phyloP scores from a whole-genome alignment of 2,113 vertebrate species.

The Paramisgurnus dabryanus region DNA sequence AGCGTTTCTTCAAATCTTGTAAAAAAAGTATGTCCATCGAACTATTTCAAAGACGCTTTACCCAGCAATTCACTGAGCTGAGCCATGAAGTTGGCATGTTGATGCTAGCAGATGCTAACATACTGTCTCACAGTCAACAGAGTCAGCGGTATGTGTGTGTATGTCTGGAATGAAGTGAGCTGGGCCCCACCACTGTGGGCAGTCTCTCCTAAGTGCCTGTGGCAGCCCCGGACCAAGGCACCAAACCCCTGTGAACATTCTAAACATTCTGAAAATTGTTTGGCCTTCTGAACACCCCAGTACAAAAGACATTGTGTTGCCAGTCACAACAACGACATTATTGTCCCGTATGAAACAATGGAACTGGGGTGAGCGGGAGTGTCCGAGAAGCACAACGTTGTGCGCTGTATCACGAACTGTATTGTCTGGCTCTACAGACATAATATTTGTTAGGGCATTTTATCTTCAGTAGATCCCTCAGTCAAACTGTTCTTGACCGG shows the following conservation, averaged over 20 bases:
- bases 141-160: background rate
- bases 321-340: constrained; percentile 52
- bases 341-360: constrained; percentile 42
- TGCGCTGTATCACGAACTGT: background rate
- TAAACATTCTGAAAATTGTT: constrained; percentile 64
- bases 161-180: background rate
- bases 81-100: background rate
- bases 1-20: background rate
- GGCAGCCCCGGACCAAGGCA: constrained; percentile 51
- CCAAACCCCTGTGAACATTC: constrained; percentile 59
- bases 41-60: background rate
- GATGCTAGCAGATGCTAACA: background rate
- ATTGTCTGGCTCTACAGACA: background rate
- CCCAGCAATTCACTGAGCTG: background rate
- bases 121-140: background rate
- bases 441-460: background rate
- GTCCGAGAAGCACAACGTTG: constrained; percentile 13
- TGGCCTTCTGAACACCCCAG: constrained; percentile 57
- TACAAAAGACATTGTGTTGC: constrained; percentile 22
- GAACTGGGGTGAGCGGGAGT: constrained; percentile 30
- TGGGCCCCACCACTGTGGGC: constrained; percentile 37
- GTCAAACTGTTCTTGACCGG: background rate
- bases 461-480: background rate
- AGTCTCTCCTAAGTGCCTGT: constrained; percentile 52
- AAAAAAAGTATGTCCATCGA: background rate